Evolutionary conservation across 2,888 invertebrate species (phyloP).

Genomic region (Ophion obscuratus): DNA sequence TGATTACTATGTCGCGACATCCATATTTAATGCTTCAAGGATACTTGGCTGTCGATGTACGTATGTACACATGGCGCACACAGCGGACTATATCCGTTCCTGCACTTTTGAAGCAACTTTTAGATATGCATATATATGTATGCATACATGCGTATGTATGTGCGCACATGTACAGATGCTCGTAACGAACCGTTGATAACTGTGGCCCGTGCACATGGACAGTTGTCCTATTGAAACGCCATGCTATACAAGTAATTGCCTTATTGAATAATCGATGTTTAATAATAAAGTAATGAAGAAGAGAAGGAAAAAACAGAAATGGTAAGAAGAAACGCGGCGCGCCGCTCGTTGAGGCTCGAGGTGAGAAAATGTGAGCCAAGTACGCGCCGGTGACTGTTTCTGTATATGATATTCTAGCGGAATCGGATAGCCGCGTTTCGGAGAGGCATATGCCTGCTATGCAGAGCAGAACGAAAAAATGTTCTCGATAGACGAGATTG

Average conservation of each 20-base stretch:
- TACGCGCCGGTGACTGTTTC: background rate
- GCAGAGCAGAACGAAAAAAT: too few relatives aligned
- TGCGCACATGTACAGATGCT: background rate
- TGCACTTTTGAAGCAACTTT: background rate
- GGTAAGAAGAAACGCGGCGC: background rate
- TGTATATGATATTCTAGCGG: background rate
- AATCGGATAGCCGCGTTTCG: slow-evolving; percentile 1
- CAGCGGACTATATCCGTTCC: slow-evolving; percentile 4
- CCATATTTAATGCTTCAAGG: slow-evolving; percentile 64
- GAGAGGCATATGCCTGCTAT: too few relatives aligned
- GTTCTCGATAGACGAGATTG: too few relatives aligned
- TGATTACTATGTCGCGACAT: slow-evolving; percentile 62
- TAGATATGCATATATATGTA: background rate
- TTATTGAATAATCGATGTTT: slow-evolving; percentile 65
- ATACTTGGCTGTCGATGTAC: slow-evolving; percentile 18
- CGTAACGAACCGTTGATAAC: slow-evolving; percentile 23
- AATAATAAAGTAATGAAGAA: slow-evolving; percentile 58
- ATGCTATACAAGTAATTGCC: background rate
- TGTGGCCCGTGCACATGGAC: background rate
- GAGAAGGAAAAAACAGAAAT: slow-evolving; percentile 4
- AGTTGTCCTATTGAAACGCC: background rate
- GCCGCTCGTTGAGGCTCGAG: slow-evolving; percentile 13
- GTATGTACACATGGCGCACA: background rate
- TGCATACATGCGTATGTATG: background rate
- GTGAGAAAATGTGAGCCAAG: slow-evolving; percentile 12